phyloP scores from a whole-genome alignment of 2,888 invertebrate species.

The Hemaris fuciformis region DNA sequence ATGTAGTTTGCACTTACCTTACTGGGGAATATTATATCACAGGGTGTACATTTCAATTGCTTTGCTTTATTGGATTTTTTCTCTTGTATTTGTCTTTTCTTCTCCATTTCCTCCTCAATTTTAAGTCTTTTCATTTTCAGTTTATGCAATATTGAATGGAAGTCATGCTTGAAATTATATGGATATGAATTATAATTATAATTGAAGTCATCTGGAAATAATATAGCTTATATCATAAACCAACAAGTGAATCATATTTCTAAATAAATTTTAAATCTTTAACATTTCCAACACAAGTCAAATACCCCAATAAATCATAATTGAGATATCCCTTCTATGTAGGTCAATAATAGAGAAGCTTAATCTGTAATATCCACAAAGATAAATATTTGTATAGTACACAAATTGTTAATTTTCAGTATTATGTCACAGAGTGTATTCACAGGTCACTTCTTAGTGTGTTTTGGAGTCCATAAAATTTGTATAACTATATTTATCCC shows the following conservation, averaged over 20 bases:
- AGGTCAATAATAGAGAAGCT: too few species aligned
- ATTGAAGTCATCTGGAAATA: conserved; percentile 57
- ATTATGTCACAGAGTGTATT: too few species aligned
- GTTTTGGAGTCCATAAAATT: too few species aligned
- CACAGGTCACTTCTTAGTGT: too few species aligned
- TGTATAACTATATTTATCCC: not conserved
- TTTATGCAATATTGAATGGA: conserved; percentile 68
- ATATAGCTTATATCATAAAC: not conserved
- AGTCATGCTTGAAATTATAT: conserved; percentile 76
- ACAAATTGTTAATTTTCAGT: too few species aligned
- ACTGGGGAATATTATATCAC: conserved; percentile 63
- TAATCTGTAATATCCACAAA: too few species aligned
- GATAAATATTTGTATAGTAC: too few species aligned
- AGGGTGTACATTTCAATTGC: conserved; percentile 68
- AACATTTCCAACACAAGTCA: too few species aligned
- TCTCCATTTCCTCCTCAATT: conserved; percentile 53
- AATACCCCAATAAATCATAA: too few species aligned
- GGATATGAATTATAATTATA: conserved; percentile 72
- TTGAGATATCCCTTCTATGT: too few species aligned
- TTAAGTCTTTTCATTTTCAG: conserved; percentile 65
- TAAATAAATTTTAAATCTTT: too few species aligned
- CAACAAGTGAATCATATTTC: too few species aligned
- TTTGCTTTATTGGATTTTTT: conserved; percentile 58
- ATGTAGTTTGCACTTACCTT: conserved; percentile 48
- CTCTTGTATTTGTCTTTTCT: conserved; percentile 52